Base-by-base conservation (phyloP, 1,140 invertebrate species). In the Macrobrachium rosenbergii region DNA sequence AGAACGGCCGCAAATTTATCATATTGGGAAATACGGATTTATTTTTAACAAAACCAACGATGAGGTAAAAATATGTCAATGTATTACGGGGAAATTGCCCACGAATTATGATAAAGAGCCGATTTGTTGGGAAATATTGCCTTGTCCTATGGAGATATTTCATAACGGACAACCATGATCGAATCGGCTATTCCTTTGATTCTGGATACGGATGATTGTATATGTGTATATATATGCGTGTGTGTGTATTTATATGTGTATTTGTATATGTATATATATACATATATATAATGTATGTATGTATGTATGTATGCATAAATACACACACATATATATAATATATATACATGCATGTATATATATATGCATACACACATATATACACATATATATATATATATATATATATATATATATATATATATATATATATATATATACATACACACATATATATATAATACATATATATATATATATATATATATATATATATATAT, bases 401-500 rank as follows among this genome's bases (percentile, higher is more conserved):
- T 63, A 64, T 62, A 63, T 62, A 63, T 62, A 63, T 62, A 63
- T 62, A 63, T 80, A 63, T 80, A 63, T 80, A 43, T 80, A 63
- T 80, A 63, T 80, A 63, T 80, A 63, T 80, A 43, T 80, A 63
- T 80, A 76, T 76, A 80, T 63, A 63, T 62, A 63, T 63, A 63
- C 62, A 17, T 80, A 63, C 62, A 80, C 62, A 80, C 28, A 37
- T 60, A 79, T 43, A 52, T 76, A 76, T 76, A 76, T 76, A 76
- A 2, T 5, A n/a, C 8, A 28, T 76, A 76, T 37, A 14, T 37
- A 43, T 28, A 62, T 62, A 43, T 60, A 6, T 62, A 43, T 21
- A 28, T 80, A 43, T 62, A 5, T 80, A 17, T 64, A 64, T 80
- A 11, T 28, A 62, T 80, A 43, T 62, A 28, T 28, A 43, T 80